Percentiles rank a stretch among this genome's conserved stretches.
phyloP scores from a whole-genome alignment of 2,888 invertebrate genomes.

The Callinectes sapidus region DNA sequence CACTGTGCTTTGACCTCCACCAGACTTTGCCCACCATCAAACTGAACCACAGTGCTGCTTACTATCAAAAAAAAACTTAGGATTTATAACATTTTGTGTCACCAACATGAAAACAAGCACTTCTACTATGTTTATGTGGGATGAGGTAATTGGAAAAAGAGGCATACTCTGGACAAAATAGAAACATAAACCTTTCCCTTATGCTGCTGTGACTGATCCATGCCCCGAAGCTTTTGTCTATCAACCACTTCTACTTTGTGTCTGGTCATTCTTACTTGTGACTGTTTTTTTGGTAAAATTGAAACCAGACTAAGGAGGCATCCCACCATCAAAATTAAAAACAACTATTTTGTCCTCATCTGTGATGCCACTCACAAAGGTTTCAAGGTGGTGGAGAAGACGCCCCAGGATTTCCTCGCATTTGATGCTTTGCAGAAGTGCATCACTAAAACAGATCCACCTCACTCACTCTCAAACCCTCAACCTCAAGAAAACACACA shows the following conservation, averaged over 20 bases:
- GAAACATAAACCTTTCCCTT: background rate
- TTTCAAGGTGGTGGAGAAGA: slow-evolving; percentile 27
- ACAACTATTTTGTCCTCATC: slow-evolving; percentile 20
- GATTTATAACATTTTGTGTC: too few relatives aligned
- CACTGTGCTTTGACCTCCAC: too few relatives aligned
- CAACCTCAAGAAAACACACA: too few relatives aligned
- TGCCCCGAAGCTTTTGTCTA: background rate
- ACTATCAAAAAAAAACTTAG: too few relatives aligned
- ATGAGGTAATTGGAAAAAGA: too few relatives aligned
- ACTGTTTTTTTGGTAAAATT: background rate
- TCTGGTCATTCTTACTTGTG: background rate
- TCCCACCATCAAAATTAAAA: slow-evolving; percentile 14
- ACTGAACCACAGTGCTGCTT: too few relatives aligned
- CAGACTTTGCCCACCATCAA: too few relatives aligned
- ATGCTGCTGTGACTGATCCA: background rate
- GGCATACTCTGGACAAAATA: too few relatives aligned
- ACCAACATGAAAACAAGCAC: too few relatives aligned
- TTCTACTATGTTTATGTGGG: too few relatives aligned
- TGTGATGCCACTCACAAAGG: slow-evolving; percentile 30
- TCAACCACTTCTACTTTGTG: slow-evolving; percentile 36
- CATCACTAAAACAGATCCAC: too few relatives aligned
- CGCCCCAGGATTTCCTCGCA: slow-evolving; percentile 9
- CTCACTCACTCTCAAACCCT: too few relatives aligned
- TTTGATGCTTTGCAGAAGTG: background rate
- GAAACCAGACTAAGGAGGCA: slow-evolving; percentile 18